Percentiles rank a stretch among this genome's conserved stretches.
These are phyloP conservation scores for Ivindomyrus marchei DNA, from an alignment of 2,113 vertebrate genomes.

Conservation along the genomic window DNA sequence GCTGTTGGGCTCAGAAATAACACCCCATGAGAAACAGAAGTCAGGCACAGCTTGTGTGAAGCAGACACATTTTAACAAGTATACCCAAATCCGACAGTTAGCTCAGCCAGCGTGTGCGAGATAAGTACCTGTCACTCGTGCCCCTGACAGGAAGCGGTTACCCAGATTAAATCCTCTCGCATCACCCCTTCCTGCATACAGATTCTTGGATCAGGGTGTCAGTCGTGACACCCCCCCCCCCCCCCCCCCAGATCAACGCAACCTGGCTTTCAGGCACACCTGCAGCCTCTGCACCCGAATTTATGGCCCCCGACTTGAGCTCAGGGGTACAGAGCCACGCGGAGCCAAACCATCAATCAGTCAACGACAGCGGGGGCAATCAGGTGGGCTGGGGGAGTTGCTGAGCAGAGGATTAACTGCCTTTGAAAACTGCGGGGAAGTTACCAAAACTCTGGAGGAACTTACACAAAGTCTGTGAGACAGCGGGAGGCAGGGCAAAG, in stretches of 20 bases:
- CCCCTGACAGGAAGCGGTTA: constrained; percentile 31
- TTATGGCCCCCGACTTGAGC: not conserved
- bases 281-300: not conserved
- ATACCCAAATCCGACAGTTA: constrained; percentile 61
- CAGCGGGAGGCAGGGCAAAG: not conserved
- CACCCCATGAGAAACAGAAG: constrained; percentile 39
- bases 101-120: constrained; percentile 50
- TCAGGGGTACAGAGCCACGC: not conserved
- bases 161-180: constrained; percentile 32
- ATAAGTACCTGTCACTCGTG: constrained; percentile 62
- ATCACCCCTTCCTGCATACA: not conserved
- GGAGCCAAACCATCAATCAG: not conserved
- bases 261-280: not conserved
- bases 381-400: not conserved
- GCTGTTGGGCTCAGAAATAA: constrained; percentile 30
- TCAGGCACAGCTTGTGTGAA: constrained; percentile 40
- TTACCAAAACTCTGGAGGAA: not conserved
- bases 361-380: not conserved
- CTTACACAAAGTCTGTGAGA: not conserved
- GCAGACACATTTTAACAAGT: constrained; percentile 66
- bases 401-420: not conserved
- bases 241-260: not conserved
- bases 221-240: not conserved
- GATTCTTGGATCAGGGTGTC: not conserved
- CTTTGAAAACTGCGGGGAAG: not conserved